A percentile compares a stretch with the other conserved stretches of the same genome.
phyloP scores from a whole-genome alignment of 2,113 vertebrate species.

The Collichthys lucidus region DNA sequence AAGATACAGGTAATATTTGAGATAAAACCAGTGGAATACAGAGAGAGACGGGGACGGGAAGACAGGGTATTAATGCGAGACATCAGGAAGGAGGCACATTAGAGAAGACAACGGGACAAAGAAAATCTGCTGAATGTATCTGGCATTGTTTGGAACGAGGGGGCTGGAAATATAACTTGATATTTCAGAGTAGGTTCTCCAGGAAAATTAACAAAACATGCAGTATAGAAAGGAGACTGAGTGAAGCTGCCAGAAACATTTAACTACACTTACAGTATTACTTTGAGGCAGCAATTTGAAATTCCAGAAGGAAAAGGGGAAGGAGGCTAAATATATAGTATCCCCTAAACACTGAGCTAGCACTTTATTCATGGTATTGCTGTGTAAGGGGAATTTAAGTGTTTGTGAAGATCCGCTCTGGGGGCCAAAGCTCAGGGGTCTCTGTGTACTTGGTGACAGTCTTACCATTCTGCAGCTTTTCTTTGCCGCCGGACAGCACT shows the following conservation, averaged over 20 bases:
- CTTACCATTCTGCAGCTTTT: constrained; percentile 99
- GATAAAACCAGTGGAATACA: constrained; percentile 79
- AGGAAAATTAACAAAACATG: constrained; percentile 7
- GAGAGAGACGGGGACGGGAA: constrained; percentile 72
- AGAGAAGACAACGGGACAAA: constrained; percentile 75
- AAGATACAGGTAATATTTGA: constrained; percentile 81
- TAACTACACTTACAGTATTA: constrained; percentile 18
- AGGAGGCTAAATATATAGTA: neutral
- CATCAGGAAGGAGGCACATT: constrained; percentile 70
- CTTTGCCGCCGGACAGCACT: constrained; percentile 96
- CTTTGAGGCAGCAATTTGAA: constrained; percentile 19
- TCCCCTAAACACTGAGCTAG: constrained; percentile 52
- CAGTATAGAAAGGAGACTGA: constrained; percentile 9
- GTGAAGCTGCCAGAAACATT: constrained; percentile 23
- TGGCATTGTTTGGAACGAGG: constrained; percentile 25
- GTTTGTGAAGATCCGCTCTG: constrained; percentile 20
- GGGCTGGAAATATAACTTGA: constrained; percentile 5
- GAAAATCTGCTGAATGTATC: constrained; percentile 69
- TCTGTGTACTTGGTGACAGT: constrained; percentile 37
- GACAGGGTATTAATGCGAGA: constrained; percentile 72
- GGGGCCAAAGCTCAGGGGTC: constrained; percentile 24
- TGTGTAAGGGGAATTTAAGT: constrained; percentile 34
- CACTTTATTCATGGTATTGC: constrained; percentile 29
- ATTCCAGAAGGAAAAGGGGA: constrained; percentile 13
- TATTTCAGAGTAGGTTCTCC: too few relatives aligned